Evolutionary conservation across 2,797 vertebrate genomes (phyloP).

Genomic region (Propithecus deckenii): DNA sequence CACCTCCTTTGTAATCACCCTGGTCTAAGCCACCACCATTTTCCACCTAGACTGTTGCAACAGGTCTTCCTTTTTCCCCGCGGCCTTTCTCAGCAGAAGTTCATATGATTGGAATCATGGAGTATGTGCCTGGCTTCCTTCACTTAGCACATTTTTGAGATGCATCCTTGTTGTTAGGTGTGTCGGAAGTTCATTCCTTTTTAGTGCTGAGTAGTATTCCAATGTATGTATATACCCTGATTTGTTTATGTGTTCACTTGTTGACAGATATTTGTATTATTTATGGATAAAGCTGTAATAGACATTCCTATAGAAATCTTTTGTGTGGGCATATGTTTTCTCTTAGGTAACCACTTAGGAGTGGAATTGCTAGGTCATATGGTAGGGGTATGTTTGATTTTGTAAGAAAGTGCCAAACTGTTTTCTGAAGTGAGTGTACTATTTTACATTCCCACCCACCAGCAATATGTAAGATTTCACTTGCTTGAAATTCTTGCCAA

Average conservation of each 20-base stretch:
- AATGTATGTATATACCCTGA: background rate
- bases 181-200: background rate
- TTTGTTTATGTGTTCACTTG: conserved; percentile 16
- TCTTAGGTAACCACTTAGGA: conserved; percentile 10
- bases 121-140: conserved; percentile 31
- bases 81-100: background rate
- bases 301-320: conserved; percentile 16
- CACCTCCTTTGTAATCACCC: background rate
- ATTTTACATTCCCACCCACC: background rate
- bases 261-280: conserved; percentile 15
- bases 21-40: background rate
- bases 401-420: background rate
- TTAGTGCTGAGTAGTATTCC: background rate
- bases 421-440: background rate
- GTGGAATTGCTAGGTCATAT: background rate
- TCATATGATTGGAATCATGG: background rate
- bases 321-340: conserved; percentile 10
- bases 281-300: background rate
- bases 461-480: conserved; percentile 18
- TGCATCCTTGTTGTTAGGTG: background rate
- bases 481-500: background rate
- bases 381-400: background rate
- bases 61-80: background rate
- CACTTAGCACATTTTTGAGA: conserved; percentile 1
- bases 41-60: background rate